Conservation (phyloP, 1,140 invertebrate genomes). For the Pseudobourletiella spinata region DNA sequence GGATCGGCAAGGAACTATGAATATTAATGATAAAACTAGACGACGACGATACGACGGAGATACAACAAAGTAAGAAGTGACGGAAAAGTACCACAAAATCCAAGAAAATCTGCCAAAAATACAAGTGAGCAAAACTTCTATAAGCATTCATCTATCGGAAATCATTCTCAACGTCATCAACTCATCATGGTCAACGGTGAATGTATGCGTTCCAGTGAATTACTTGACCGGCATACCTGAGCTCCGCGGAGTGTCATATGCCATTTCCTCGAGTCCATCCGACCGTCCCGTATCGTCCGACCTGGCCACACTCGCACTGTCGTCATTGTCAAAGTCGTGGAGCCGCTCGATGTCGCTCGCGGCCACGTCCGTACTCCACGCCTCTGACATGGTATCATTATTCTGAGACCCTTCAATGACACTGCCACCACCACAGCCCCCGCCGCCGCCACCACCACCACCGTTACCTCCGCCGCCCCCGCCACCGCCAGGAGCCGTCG, state of each 20-base stretch:
- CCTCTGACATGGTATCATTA: constrained; percentile 41
- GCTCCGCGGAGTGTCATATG: constrained; percentile 33
- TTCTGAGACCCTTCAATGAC: constrained; percentile 11
- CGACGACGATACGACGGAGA: no score
- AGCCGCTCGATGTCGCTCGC: constrained; percentile 88
- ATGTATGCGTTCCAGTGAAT: no score
- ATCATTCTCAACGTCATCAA: no score
- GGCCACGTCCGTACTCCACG: constrained; percentile 94
- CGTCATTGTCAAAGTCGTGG: constrained; percentile 76
- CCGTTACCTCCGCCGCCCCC: no score
- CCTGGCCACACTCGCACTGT: constrained; percentile 62
- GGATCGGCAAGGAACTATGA: no score
- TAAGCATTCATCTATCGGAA: not conserved
- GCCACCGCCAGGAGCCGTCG: no score
- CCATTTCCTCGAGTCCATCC: constrained; percentile 50
- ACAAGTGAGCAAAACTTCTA: constrained; percentile 38
- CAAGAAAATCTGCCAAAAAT: constrained; percentile 28
- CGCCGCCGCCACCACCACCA: no score
- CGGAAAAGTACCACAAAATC: constrained; percentile 40
- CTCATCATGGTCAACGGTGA: no score
- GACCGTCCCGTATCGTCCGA: constrained; percentile 63
- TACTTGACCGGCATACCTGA: no score
- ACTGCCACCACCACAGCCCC: not conserved
- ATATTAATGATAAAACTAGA: no score
- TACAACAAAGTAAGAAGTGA: constrained; percentile 17